Base-by-base conservation (phyloP, 2,888 invertebrate genomes). In the Lepas anatifera region DNA sequence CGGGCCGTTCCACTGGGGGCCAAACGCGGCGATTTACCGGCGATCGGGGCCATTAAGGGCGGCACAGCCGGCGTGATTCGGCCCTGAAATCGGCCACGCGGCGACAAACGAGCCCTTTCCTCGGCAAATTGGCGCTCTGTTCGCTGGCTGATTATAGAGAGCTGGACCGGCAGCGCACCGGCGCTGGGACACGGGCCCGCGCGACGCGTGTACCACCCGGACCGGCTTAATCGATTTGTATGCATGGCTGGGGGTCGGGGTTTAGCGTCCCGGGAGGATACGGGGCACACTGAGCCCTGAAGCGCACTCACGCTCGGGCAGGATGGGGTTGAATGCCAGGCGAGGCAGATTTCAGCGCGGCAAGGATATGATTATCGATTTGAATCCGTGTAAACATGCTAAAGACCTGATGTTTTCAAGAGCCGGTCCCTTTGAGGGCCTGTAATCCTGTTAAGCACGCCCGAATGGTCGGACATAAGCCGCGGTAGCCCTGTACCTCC, bases 291-390 rank as follows among this genome's bases (percentile, higher is more conserved):
- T n/a, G 52, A 27, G 43, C 3, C 29, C 52, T 18, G 29, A 52
- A 4, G 52, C 25, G 16, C 52, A 13, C 29, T 3, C 29, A 3
- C 25, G 50, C 3, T 4, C 7, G 16, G 48, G 25, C 48, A n/a
- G 48, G 48, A n/a, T 48, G 48, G 35, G 35, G 58, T 35, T 58
- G 29, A 35, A 35, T 58, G 58, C 25, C 22, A 29, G 32, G 32
- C 58, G 10, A 3, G 18, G 22, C 32, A 16, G n/a, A 2, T 18
- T 10, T 22, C 35, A 8, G 58, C 58, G 22, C 25, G 11, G 16
- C 18, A 32, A 8, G 58, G 58, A 58, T 58, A 58, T 58, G 58
- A 58, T 58, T 58, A 58, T 22, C 58, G 58, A 58, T 58, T 58
- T 58, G 27, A 22, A 58, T 58, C 58, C 58, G 58, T 58, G 58